Base-by-base conservation (phyloP, 2,888 invertebrate genomes). In the Acanthosoma haemorrhoidale region DNA sequence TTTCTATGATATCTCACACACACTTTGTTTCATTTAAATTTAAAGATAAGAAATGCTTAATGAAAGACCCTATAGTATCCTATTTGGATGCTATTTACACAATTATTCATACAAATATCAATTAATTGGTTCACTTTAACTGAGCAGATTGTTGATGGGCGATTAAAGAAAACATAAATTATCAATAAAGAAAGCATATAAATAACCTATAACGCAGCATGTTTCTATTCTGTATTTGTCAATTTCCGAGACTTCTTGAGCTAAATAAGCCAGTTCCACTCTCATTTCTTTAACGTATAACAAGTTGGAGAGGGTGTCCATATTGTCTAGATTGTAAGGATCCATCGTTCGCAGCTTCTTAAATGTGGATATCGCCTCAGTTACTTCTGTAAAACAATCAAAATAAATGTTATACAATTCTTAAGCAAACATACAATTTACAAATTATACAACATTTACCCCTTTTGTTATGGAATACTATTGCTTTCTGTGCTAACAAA, bases 211-310 rank as follows among this genome's bases (percentile, higher is more conserved):
- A 74, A 98, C 94, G 82, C 95, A 96, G 80, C 98, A 98, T 0
- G 98, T 98, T 82, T 99, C 97, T 21, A 96, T 93, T 75, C 94
- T 84, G 79, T 96, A 99, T 81, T 97, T 97, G 80, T 99, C 96
- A 76, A 96, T 93, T 77, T 92, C 89, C 67, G 92, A 92, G 57
- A 95, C 94, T 77, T 89, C 89, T 78, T 98, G 96, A 0, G 98
- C 98, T 73, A 99, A 84, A 79, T 92, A 88, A 2, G 96, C 94
- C 75, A 99, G 84, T 79, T 96, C 94, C 75, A 91, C 92, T 77
- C 92, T 87, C 82, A 93, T 87, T 79, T 96, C 96, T 81, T 93
- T 92, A 11, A 98, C 92, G 79, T 96, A 99, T 8, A 99, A 83
- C 68, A 98, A 83, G 83, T 99, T 98, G 3, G 98, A 98, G 80